phyloP scores from a whole-genome alignment of 2,888 invertebrate genomes.

The Lottia scabra region DNA sequence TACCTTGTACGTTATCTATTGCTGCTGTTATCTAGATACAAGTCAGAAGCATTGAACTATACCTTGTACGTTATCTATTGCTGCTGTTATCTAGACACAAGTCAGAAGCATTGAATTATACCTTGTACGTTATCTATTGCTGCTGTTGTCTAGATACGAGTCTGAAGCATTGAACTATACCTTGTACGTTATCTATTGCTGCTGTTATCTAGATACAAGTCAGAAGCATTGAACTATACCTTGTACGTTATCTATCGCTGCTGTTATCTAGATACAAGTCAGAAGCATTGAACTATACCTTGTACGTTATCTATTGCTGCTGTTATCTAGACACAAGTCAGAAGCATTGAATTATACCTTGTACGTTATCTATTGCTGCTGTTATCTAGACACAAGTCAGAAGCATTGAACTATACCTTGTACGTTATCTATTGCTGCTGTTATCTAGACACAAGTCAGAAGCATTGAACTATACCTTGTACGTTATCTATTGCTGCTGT shows the following conservation, averaged over 20 bases:
- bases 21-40: not conserved
- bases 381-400: not conserved
- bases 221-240: slow-evolving; percentile 8
- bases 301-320: slow-evolving; percentile 17
- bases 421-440: slow-evolving; percentile 14
- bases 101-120: not conserved
- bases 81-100: not conserved
- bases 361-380: slow-evolving; percentile 14
- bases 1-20: slow-evolving; percentile 23
- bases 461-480: not conserved
- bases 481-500: too few relatives aligned
- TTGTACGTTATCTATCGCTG: slow-evolving; percentile 16
- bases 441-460: not conserved
- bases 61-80: slow-evolving; percentile 23
- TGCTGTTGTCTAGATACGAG: not conserved
- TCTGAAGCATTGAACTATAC: not conserved
- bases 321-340: not conserved
- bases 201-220: not conserved
- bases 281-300: slow-evolving; percentile 8
- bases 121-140: slow-evolving; percentile 22
- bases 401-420: slow-evolving; percentile 11
- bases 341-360: slow-evolving; percentile 10
- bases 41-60: not conserved
- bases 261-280: not conserved
- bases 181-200: slow-evolving; percentile 19